Base-by-base conservation (phyloP, 2,797 vertebrate genomes). In the Micrastur ruficollis region DNA sequence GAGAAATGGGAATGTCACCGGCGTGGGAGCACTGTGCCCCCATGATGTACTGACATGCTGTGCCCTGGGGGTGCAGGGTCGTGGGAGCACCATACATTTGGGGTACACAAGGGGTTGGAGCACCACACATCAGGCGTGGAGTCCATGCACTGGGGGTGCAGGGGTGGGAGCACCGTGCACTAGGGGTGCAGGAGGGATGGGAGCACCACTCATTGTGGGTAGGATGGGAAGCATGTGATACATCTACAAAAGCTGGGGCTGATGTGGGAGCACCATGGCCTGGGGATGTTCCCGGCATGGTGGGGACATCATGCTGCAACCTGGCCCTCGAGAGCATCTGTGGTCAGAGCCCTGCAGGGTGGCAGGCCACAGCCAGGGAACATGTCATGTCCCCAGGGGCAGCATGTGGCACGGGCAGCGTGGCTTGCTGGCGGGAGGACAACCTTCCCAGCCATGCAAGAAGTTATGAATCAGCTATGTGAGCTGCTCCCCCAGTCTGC, bases 371-470 rank as follows among this genome's bases (percentile, higher is more conserved):
- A 20, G 34, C 6, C 9, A 2, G 65, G 34, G 66, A 21, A 26
- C 7, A 5, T 1, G 4, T 8, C 59, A 8, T 25, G 12, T n/a
- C 14, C 27, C 49, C 1, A 0, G 23, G 44, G 31, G 8, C 44
- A 63, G 27, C 5, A 0, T 9, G 73, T 55, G 53, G 47, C 2
- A 0, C 0, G 18, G 56, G 53, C 62, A 55, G 36, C 1, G 1
- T 14, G 40, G 21, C 12, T 38, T 6, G 0, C 40, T 59, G 87
- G 50, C 2, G 0, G 34, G 49, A 61, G 62, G 20, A 34, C 31
- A 50, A 20, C 31, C 46, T 61, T 46, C 36, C 89, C 63, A 18
- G 50, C 59, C 62, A 4, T 11, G 31, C 0, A 3, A 81, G 53
- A 50, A 32, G 34, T 59, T 38, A n/a, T 4, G 58, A 61, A 79